phyloP scores from a whole-genome alignment of 2,797 vertebrate species.

The Chaenodraco wilsoni region DNA sequence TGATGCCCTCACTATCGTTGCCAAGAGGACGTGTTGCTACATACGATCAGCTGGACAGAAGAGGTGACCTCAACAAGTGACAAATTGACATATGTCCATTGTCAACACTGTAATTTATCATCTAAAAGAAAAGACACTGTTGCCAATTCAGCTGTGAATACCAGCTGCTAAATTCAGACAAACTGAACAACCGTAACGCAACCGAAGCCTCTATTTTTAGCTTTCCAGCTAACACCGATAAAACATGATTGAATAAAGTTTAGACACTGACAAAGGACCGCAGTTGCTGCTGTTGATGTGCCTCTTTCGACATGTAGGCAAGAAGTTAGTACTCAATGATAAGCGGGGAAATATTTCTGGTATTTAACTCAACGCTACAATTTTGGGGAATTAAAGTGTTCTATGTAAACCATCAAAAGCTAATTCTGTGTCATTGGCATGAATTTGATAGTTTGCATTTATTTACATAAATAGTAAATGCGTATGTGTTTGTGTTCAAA shows the following conservation, averaged over 20 bases:
- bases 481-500: not conserved
- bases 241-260: not conserved
- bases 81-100: not conserved
- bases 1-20: not conserved
- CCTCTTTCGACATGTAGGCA: not conserved
- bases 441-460: not conserved
- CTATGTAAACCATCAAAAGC: not conserved
- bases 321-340: not conserved
- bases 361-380: not conserved
- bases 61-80: conserved; percentile 6
- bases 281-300: not conserved
- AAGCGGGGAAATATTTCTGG: not conserved
- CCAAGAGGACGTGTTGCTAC: not conserved
- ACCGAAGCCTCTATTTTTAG: not conserved
- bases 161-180: not conserved
- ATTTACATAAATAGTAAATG: not conserved
- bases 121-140: not conserved
- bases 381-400: not conserved
- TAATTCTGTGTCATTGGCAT: not conserved
- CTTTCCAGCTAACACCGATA: not conserved
- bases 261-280: not conserved
- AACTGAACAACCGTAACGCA: not conserved
- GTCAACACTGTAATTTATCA: not conserved
- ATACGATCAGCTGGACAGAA: not conserved
- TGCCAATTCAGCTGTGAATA: not conserved